A percentile compares a stretch with the other conserved stretches of the same genome.
These are phyloP conservation scores for Diceros bicornis DNA, from an alignment of 2,797 vertebrate genomes.

Conservation along the genomic window DNA sequence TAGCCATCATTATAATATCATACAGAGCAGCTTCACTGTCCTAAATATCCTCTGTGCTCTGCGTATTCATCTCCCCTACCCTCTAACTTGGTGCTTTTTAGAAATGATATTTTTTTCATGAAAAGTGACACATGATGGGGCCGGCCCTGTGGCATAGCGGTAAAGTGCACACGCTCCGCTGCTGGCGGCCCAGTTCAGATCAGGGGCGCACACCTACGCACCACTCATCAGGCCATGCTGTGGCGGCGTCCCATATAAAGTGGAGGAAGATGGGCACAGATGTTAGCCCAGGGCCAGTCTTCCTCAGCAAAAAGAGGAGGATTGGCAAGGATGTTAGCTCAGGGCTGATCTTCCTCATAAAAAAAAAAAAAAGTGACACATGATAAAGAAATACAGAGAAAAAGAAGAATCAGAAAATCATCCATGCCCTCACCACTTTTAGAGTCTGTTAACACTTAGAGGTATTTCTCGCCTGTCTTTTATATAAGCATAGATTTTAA, in stretches of 20 bases:
- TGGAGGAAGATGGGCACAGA: no score
- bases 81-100: neutral
- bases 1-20: neutral
- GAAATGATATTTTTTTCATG: neutral
- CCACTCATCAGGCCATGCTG: no score
- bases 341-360: no score
- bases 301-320: no score
- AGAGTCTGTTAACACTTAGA: no score
- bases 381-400: neutral
- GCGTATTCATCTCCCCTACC: fast-evolving
- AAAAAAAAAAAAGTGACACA: neutral
- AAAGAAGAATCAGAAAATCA: neutral
- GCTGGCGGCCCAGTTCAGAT: no score
- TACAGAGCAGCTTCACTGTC: neutral
- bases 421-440: fast-evolving
- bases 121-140: neutral
- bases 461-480: neutral
- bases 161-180: no score
- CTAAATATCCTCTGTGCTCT: neutral
- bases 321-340: no score
- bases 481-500: fast-evolving
- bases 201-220: no score
- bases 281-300: no score
- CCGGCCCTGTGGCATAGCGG: no score
- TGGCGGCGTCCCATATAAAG: no score